These are phyloP conservation scores for Eupithecia inturbata DNA, from an alignment of 2,888 invertebrate genomes.

Conservation along the genomic window DNA sequence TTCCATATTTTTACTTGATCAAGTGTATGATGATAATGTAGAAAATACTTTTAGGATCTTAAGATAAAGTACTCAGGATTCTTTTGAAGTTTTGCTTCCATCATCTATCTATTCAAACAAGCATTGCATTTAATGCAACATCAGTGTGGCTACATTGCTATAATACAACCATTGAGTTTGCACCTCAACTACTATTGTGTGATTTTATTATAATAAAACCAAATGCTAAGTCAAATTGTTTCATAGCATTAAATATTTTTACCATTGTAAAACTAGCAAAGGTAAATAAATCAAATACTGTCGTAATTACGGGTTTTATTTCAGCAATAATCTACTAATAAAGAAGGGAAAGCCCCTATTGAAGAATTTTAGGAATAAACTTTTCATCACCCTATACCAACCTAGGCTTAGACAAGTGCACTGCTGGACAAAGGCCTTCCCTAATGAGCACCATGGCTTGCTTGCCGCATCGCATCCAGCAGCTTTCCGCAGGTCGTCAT, in stretches of 20 bases:
- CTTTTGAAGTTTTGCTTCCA: constrained; percentile 70
- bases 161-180: constrained; percentile 53
- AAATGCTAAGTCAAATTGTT: constrained; percentile 82
- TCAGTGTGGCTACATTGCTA: constrained; percentile 47
- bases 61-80: constrained; percentile 80
- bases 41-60: constrained; percentile 79
- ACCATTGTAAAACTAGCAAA: constrained; percentile 83
- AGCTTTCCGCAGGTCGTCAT: no score
- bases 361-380: background rate
- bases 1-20: constrained; percentile 69
- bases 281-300: constrained; percentile 83
- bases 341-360: background rate
- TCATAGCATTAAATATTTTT: constrained; percentile 82
- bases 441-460: background rate
- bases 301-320: constrained; percentile 41
- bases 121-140: constrained; percentile 58
- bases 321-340: background rate
- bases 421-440: background rate
- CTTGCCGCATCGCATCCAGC: background rate
- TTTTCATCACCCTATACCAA: no score
- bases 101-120: constrained; percentile 56
- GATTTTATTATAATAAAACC: constrained; percentile 74
- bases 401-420: background rate
- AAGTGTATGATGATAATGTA: constrained; percentile 78
- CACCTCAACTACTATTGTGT: constrained; percentile 62